Evolutionary conservation across 2,113 vertebrate genomes (phyloP).

Genomic region (Anseranas semipalmata): DNA sequence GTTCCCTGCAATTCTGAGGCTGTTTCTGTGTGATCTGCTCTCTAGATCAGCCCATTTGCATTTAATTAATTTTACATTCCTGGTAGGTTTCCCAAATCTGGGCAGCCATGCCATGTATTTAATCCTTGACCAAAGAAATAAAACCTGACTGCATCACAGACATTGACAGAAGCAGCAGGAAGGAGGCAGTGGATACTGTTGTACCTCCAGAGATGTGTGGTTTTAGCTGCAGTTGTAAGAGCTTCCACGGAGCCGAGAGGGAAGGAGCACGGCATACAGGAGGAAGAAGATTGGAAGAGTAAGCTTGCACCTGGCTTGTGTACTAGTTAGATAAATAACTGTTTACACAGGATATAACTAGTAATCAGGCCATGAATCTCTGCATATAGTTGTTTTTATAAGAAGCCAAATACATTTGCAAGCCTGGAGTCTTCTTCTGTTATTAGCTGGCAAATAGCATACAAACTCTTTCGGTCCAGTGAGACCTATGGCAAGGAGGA

Average conservation of each 20-base stretch:
- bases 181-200: neutral
- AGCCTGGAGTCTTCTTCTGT: neutral
- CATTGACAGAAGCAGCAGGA: neutral
- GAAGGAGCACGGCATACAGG: neutral
- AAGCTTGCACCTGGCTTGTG: neutral
- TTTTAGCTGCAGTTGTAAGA: neutral
- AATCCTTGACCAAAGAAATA: neutral
- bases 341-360: neutral
- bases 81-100: neutral
- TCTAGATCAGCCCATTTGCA: neutral
- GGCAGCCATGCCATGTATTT: neutral
- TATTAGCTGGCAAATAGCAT: constrained; percentile 14
- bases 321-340: neutral
- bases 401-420: constrained; percentile 13
- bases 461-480: neutral
- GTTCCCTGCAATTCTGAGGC: neutral
- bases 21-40: neutral
- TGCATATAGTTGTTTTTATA: constrained; percentile 2
- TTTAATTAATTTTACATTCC: neutral
- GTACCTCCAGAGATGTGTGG: neutral
- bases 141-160: neutral
- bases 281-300: neutral
- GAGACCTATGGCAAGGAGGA: neutral
- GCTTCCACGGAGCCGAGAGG: neutral
- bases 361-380: constrained; percentile 17